Percentiles rank a stretch among this genome's conserved stretches.
Conservation (phyloP, 53 echinoderm and acorn worm genomes). For the Astropecten irregularis region DNA sequence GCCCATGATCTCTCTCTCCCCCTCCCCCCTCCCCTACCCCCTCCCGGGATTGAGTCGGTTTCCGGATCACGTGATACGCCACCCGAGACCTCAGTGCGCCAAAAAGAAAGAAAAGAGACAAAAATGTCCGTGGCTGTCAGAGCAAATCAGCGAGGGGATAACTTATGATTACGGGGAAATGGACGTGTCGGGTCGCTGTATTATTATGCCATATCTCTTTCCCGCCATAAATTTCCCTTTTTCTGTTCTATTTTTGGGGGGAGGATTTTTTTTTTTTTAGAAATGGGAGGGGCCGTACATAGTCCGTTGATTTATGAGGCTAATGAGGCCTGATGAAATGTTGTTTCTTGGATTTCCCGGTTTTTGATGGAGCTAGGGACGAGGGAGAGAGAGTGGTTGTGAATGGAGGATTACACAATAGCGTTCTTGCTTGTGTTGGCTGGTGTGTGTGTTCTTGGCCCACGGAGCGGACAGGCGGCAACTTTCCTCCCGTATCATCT, state of each 20-base stretch:
- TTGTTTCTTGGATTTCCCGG: slow-evolving; percentile 43
- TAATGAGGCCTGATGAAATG: slow-evolving; percentile 46
- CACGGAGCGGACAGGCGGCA: too few species aligned
- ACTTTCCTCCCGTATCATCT: slow-evolving; percentile 41
- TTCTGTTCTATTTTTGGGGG: neutral
- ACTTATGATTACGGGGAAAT: slow-evolving; percentile 53
- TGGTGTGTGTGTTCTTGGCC: slow-evolving; percentile 1
- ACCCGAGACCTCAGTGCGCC: slow-evolving; percentile 31
- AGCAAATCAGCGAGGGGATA: slow-evolving; percentile 28
- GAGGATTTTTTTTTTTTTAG: too few species aligned
- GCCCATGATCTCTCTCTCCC: too few species aligned
- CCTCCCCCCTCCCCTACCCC: too few species aligned
- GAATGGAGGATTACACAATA: neutral
- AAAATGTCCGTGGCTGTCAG: slow-evolving; percentile 44
- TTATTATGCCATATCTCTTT: slow-evolving; percentile 53
- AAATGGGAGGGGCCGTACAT: neutral
- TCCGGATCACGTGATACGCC: slow-evolving; percentile 34
- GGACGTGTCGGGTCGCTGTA: slow-evolving; percentile 51
- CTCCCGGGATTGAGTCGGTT: slow-evolving; percentile 21
- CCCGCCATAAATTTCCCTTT: neutral
- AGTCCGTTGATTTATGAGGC: slow-evolving; percentile 26
- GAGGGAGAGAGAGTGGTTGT: neutral
- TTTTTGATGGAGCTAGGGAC: slow-evolving; percentile 25
- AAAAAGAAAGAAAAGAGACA: too few species aligned
- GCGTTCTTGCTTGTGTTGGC: neutral